Evolutionary conservation across 2,797 vertebrate species (phyloP).

Genomic region (Gymnothorax javanicus): DNA sequence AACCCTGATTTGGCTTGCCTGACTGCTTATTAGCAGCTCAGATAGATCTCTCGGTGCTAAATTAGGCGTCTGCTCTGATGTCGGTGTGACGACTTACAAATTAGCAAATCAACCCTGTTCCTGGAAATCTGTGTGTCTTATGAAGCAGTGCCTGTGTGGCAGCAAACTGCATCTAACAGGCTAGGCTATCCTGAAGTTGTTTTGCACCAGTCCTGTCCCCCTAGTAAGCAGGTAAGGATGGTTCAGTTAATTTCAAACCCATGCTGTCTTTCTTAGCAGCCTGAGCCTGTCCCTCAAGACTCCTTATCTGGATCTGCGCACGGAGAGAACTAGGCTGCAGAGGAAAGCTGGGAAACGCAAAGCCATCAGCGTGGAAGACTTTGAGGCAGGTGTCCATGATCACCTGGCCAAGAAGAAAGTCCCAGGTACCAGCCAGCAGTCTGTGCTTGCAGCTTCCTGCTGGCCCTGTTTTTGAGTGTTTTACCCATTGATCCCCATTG

Average conservation of each 20-base stretch:
- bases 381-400: slow-evolving; percentile 65
- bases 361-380: slow-evolving; percentile 64
- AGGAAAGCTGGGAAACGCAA: slow-evolving; percentile 58
- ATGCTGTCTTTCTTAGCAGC: slow-evolving; percentile 48
- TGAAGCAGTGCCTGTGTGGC: background rate
- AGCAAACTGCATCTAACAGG: background rate
- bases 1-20: too few relatives aligned
- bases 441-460: background rate
- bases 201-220: background rate
- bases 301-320: slow-evolving; percentile 56
- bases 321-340: slow-evolving; percentile 62
- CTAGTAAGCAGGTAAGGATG: background rate
- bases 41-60: too few relatives aligned
- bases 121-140: background rate
- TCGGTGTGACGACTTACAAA: too few relatives aligned
- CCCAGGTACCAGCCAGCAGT: slow-evolving; percentile 7
- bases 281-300: slow-evolving; percentile 70
- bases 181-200: background rate
- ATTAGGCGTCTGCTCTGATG: too few relatives aligned
- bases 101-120: too few relatives aligned
- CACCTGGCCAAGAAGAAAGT: slow-evolving; percentile 44
- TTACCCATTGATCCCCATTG: background rate
- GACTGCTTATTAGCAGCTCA: too few relatives aligned
- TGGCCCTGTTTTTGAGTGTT: background rate
- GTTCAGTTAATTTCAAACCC: slow-evolving; percentile 23